phyloP scores from a whole-genome alignment of 2,113 vertebrate genomes.

The Gnathonemus longibarbis region DNA sequence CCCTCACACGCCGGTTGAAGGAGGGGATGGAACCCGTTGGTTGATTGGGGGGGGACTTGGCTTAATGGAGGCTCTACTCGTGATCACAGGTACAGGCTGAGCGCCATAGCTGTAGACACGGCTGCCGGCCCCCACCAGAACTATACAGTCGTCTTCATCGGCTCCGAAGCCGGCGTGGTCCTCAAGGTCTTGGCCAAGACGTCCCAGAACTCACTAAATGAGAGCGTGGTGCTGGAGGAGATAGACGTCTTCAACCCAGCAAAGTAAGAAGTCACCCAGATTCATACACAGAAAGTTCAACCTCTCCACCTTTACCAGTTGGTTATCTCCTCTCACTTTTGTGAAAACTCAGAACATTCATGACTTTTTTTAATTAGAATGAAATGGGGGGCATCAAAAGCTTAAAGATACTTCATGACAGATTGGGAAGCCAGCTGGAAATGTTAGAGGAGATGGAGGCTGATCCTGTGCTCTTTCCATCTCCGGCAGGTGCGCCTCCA shows the following conservation, averaged over 20 bases:
- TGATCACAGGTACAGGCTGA: constrained; percentile 78
- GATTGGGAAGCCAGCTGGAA: neutral
- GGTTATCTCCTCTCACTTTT: neutral
- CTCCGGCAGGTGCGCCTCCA: constrained; percentile 71
- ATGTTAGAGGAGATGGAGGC: neutral
- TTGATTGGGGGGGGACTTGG: neutral
- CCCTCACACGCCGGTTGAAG: neutral
- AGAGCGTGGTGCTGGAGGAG: constrained; percentile 91
- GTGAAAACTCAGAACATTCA: neutral
- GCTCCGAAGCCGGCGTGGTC: constrained; percentile 85
- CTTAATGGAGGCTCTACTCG: constrained; percentile 9
- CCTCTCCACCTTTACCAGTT: neutral
- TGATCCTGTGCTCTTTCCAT: constrained; percentile 7
- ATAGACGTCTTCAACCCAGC: constrained; percentile 90
- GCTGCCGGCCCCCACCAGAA: constrained; percentile 86
- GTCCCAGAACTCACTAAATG: constrained; percentile 71
- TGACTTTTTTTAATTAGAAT: neutral
- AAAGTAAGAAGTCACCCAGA: constrained; percentile 69
- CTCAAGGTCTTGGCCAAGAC: constrained; percentile 96
- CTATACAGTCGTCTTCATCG: constrained; percentile 92
- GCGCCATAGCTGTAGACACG: constrained; percentile 80
- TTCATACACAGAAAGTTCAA: neutral
- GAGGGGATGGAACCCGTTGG: neutral
- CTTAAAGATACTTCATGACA: neutral
- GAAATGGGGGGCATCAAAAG: neutral